Evolutionary conservation across 2,888 invertebrate species (phyloP), one percentile per base, ranked within the genome.

Genomic region (Drosophila cracens): DNA sequence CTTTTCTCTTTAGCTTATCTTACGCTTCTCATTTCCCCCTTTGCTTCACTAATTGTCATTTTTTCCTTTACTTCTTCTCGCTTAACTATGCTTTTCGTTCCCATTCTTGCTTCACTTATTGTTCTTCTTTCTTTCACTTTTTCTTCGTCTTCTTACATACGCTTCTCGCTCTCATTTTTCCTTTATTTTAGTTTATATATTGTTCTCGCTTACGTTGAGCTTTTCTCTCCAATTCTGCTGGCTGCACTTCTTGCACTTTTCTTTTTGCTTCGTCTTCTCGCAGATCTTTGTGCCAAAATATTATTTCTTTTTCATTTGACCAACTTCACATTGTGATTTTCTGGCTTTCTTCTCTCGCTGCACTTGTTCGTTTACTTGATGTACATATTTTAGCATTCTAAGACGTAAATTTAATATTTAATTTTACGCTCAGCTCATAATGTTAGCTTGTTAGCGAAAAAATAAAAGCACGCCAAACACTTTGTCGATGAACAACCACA

Each of bases 401-500:
- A 27, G 49, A 27, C 49, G 27, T 6, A 49, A 29, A 40, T 56
- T 56, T 29, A 56, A n/a, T 29, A 43, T 57, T 40, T 57, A 13
- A 43, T 40, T 43, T 56, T 4, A 29, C 38, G n/a, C 38, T 56
- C 56, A 11, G 36, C 27, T 27, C 21, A 29, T 40, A 56, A 56
- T 56, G 56, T 54, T 54, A 2, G 54, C 40, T 43, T 57, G 57
- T 57, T 57, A 43, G 57, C 40, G 29, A 10, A 54, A 54, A 54
- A 34, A 36, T 53, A 40, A 65, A 66, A 53, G 52, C 46, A 34
- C 34, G 51, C 51, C 52, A 52, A 64, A 52, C 65, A 66, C 53
- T 29, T 52, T 51, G 51, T 40, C 43, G 25, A 43, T 51, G 25
- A 53, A 36, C 52, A 48, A 49, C 27, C 27, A 11, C 38, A 56